Base-by-base conservation (phyloP, 2,888 invertebrate species). In the Steinernema hermaphroditum region DNA sequence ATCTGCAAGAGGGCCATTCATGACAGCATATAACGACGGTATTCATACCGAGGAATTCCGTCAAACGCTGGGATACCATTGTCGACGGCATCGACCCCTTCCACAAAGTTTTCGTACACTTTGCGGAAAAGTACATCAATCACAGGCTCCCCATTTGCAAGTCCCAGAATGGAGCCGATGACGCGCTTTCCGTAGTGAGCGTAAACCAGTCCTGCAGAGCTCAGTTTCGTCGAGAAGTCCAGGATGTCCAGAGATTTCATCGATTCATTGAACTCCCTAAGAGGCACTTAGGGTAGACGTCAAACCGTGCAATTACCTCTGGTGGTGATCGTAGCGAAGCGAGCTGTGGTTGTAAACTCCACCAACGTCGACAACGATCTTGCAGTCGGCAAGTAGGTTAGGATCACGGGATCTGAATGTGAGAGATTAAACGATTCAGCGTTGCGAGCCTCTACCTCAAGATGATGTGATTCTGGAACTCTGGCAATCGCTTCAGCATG, bases 291-390 rank as follows among this genome's bases (percentile, higher is more conserved):
- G n/a, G n/a, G n/a, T n/a, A n/a, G n/a, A 79, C 71, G 16, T 24
- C 4, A 14, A 16, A 43, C 43, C n/a, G 16, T 19, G 24, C 70
- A 24, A 72, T 68, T 85, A 90, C 90, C 88, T 90, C 88, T 98
- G 97, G 87, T 98, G 98, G 87, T 98, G 98, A 87, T 98, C 98
- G 88, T 92, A 98, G 76, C 92, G 90, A 76, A 92, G 90, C 74
- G 87, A 91, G 0, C 89, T 88, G 72, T 92, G 92, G 87, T 96
- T 91, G 87, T 92, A 98, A 19, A 90, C 90, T 0, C 91, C 92
- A 1, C 97, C 97, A 2, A 97, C 96, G 89, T 98, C 97, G 0
- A 98, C 92, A 0, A 98, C 94, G 79, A 97, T 91, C 86, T 96
- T 94, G 88, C 96, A 96, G 0, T 90, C 90, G 0, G 91, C 90